Evolutionary conservation across 2,888 invertebrate genomes (phyloP).

Genomic region (Rhorus exstirpatorius): DNA sequence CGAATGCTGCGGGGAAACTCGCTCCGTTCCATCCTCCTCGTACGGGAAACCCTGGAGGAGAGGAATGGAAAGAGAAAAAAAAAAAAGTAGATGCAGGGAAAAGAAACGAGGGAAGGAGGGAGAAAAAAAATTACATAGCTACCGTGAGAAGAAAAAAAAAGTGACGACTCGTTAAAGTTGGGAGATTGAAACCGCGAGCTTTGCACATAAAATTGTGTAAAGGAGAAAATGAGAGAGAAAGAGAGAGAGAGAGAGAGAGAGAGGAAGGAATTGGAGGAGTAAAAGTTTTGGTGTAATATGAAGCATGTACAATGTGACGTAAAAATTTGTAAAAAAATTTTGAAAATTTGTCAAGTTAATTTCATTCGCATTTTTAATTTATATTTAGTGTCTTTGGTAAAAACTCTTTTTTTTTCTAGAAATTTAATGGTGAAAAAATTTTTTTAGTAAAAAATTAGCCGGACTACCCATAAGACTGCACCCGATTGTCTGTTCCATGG

Average conservation of each 20-base stretch:
- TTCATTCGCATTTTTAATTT: background rate
- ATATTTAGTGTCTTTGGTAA: no score
- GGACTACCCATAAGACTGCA: no score
- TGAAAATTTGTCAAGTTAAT: background rate
- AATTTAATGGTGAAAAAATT: no score
- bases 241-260: background rate
- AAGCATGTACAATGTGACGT: background rate
- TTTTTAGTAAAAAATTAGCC: no score
- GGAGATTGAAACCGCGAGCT: slow-evolving; percentile 50
- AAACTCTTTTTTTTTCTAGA: no score
- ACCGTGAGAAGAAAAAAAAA: slow-evolving; percentile 17
- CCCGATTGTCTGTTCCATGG: no score
- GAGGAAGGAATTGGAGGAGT: background rate
- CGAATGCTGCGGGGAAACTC: background rate
- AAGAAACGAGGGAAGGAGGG: background rate
- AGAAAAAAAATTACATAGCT: slow-evolving; percentile 7
- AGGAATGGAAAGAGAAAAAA: slow-evolving; percentile 21
- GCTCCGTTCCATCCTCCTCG: slow-evolving; percentile 14
- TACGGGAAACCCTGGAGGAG: slow-evolving; percentile 20
- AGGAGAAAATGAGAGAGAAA: background rate
- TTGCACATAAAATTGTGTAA: slow-evolving; percentile 24
- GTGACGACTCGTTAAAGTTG: slow-evolving; percentile 36
- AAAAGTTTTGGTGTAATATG: slow-evolving; percentile 36
- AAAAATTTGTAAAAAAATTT: background rate
- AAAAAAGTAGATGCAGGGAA: slow-evolving; percentile 2